A percentile compares a stretch with the other conserved stretches of the same genome.
phyloP scores from a whole-genome alignment of 2,888 invertebrate species.

The Meloe dianella region DNA sequence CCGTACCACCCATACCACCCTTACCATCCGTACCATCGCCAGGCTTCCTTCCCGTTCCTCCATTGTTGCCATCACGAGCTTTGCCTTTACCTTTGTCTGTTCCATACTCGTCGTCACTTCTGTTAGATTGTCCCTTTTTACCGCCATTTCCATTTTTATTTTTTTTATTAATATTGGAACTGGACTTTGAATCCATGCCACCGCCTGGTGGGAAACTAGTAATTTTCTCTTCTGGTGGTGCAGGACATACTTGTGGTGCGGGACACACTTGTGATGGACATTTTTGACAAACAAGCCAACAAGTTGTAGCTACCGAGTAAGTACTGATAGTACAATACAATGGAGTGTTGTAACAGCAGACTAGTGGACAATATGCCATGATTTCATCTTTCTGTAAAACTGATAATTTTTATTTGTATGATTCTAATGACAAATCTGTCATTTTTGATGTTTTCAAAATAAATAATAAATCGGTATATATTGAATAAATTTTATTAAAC shows the following conservation, averaged over 20 bases:
- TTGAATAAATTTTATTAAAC: neutral
- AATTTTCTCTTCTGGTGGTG: neutral
- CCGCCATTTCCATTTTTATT: too few relatives aligned
- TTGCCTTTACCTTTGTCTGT: too few relatives aligned
- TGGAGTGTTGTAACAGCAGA: neutral
- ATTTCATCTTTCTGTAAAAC: neutral
- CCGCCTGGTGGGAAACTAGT: neutral
- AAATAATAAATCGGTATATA: neutral
- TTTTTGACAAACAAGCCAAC: neutral
- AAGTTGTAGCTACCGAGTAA: neutral
- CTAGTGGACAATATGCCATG: neutral
- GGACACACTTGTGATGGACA: neutral
- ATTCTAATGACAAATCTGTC: neutral
- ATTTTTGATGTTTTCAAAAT: neutral
- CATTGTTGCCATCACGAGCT: too few relatives aligned
- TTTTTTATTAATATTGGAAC: neutral
- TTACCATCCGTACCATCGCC: too few relatives aligned
- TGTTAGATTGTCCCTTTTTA: too few relatives aligned
- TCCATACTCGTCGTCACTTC: too few relatives aligned
- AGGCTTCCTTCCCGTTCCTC: too few relatives aligned
- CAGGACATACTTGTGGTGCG: neutral
- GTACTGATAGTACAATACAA: neutral
- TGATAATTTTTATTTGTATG: neutral
- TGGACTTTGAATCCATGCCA: neutral
- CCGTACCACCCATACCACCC: too few relatives aligned